Conservation (phyloP, 2,888 invertebrate species). For the Xylophagus ater region DNA sequence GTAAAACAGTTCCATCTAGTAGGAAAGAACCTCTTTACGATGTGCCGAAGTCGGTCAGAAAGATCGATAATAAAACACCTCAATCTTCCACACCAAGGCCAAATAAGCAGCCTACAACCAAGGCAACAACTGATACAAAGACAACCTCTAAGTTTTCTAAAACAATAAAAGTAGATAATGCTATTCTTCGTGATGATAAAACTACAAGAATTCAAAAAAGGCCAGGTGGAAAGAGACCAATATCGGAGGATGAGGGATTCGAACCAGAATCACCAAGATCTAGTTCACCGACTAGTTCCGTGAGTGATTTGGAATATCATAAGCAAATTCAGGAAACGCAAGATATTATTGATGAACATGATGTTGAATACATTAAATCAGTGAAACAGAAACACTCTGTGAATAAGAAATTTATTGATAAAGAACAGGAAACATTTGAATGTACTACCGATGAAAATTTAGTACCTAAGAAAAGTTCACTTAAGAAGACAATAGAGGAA, state of each 20-base stretch:
- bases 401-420: slow-evolving; percentile 5
- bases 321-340: slow-evolving; percentile 1
- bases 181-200: not conserved
- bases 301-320: slow-evolving; percentile 43
- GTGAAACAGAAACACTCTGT: not conserved
- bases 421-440: slow-evolving; percentile 1
- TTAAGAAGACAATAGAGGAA: not conserved
- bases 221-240: slow-evolving; percentile 12
- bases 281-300: slow-evolving; percentile 45
- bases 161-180: slow-evolving; percentile 10
- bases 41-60: slow-evolving; percentile 5
- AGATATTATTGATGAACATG: not conserved
- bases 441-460: not conserved
- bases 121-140: not conserved
- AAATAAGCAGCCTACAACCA: not conserved
- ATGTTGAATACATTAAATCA: not conserved
- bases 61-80: not conserved
- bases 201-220: slow-evolving; percentile 7
- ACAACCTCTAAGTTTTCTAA: slow-evolving; percentile 13
- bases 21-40: slow-evolving; percentile 3
- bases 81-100: not conserved
- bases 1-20: no score
- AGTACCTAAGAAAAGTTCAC: slow-evolving; percentile 10
- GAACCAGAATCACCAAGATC: slow-evolving; percentile 23
- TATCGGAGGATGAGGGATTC: slow-evolving; percentile 21